Evolutionary conservation across 2,888 invertebrate species (phyloP), one percentile per base, ranked within the genome.

Genomic region (Galerucella pusilla): DNA sequence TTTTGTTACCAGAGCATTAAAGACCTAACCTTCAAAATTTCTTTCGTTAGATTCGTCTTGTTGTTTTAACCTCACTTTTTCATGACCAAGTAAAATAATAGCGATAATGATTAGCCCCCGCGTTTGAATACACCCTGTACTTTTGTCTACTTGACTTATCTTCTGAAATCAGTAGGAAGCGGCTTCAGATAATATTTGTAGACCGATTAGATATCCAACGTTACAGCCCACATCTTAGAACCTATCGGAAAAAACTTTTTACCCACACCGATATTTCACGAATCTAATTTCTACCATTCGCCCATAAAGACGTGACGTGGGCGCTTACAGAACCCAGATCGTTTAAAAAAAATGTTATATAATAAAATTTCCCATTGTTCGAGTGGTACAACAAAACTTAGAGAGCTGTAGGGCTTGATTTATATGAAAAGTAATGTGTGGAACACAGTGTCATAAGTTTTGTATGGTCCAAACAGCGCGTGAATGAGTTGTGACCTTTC

Each of bases 381-480:
- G 73, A 64, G 59, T 49, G 69, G 68, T 68, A 73, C 76, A 75
- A 73, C 70, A 68, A 66, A 70, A 71, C 64, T 78, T 78, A 68
- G 75, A 70, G 74, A 76, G 74, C 72, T 70, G 70, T 73, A 68
- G 75, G 73, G 63, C 71, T 75, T 80, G 79, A 80, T 79, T 80
- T 80, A 80, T 80, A 76, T 76, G 74, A 77, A 75, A 78, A 80
- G 79, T 77, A 80, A 80, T 80, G 79, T 78, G 76, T 78, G 78
- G 78, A 80, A 80, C 79, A 79, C 76, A 79, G 78, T 80, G 75
- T 79, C 77, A 78, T 80, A 77, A 80, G 79, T 79, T 81, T 77
- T 79, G 77, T 78, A 75, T 65, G 77, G 59, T 74, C 66, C 73
- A 77, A 80, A 77, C 77, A 71, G 78, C 75, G 78, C 80, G 81